phyloP scores from a whole-genome alignment of 2,888 invertebrate genomes.

The Piscicola geometra region DNA sequence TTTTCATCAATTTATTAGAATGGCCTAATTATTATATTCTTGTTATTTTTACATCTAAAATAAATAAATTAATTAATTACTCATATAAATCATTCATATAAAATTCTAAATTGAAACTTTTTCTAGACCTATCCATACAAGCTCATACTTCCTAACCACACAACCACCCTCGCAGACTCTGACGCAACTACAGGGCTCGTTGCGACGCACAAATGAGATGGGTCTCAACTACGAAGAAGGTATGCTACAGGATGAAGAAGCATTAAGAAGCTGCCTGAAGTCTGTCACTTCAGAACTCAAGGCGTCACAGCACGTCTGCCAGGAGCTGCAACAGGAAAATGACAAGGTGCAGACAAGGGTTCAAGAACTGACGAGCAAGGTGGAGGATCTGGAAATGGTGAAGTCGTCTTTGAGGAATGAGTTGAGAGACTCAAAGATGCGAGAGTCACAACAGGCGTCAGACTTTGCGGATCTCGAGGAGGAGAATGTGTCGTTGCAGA shows the following conservation, averaged over 20 bases:
- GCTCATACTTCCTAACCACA: too few relatives aligned
- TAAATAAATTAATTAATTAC: neutral
- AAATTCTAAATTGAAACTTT: too few relatives aligned
- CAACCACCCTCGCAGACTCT: conserved; percentile 13
- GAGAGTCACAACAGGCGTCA: conserved; percentile 81
- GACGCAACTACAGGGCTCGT: conserved; percentile 22
- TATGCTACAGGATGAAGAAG: conserved; percentile 87
- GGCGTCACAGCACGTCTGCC: conserved; percentile 46
- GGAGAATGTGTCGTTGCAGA: conserved; percentile 93
- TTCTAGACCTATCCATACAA: too few relatives aligned
- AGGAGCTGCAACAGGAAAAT: conserved; percentile 76
- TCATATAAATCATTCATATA: neutral
- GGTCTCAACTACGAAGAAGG: conserved; percentile 96
- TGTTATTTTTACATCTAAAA: too few relatives aligned
- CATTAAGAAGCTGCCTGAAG: conserved; percentile 79
- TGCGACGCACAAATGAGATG: conserved; percentile 82
- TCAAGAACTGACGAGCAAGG: conserved; percentile 36
- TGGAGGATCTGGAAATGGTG: conserved; percentile 51
- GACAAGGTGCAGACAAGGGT: conserved; percentile 65
- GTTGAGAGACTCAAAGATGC: conserved; percentile 79
- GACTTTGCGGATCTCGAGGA: conserved; percentile 96
- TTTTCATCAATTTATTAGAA: neutral
- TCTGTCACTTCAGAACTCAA: conserved; percentile 60
- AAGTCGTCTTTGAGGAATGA: conserved; percentile 59
- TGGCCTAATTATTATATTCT: too few relatives aligned